phyloP scores from a whole-genome alignment of 2,113 vertebrate species.

The Empidonax alnorum region DNA sequence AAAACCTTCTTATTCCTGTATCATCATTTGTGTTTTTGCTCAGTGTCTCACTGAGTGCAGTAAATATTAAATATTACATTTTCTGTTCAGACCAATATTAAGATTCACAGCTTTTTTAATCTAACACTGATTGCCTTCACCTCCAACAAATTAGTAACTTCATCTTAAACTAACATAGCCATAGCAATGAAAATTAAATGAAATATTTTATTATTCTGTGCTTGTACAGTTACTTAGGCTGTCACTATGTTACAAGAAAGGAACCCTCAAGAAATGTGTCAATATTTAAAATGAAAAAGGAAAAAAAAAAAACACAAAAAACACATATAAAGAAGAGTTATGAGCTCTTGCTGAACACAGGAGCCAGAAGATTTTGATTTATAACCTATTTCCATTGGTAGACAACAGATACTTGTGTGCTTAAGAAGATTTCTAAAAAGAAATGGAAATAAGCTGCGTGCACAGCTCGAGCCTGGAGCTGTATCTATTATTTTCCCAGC shows the following conservation, averaged over 20 bases:
- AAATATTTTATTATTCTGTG: not conserved
- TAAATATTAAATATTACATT: not conserved
- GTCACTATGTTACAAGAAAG: not conserved
- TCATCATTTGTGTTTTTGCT: not conserved
- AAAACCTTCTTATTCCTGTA: not conserved
- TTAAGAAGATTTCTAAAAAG: not conserved
- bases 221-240: not conserved
- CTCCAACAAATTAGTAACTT: not conserved
- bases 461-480: not conserved
- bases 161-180: not conserved
- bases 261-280: not conserved
- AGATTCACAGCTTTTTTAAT: not conserved
- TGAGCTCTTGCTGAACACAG: not conserved
- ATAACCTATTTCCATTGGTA: not conserved
- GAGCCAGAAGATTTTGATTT: conserved; percentile 3
- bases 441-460: not conserved
- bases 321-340: not conserved
- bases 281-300: not conserved
- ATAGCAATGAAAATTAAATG: not conserved
- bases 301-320: no score
- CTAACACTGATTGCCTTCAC: not conserved
- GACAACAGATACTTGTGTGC: not conserved
- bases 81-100: not conserved
- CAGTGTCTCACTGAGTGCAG: not conserved
- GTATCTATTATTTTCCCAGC: not conserved